Base-by-base conservation (phyloP, 1,140 invertebrate genomes). In the Physella acuta region DNA sequence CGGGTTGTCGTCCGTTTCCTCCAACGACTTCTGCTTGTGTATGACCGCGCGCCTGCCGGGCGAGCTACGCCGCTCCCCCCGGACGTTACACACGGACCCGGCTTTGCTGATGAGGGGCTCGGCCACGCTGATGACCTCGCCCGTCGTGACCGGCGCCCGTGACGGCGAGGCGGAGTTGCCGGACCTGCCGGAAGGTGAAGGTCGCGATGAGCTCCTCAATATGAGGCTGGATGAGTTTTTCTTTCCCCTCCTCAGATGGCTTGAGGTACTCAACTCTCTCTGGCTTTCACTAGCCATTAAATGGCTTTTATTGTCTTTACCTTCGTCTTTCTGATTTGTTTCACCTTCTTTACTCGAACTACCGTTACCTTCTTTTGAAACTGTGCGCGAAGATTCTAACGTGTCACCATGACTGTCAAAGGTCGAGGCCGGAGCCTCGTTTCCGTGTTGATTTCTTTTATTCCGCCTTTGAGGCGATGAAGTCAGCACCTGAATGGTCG, bases 101-200 rank as follows among this genome's bases (percentile, higher is more conserved):
- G 59, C 33, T 44, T 36, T 39, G 24, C 36, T 61, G 17, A 16
- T 36, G 20, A 64, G 1, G 3, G 2, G 8, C n/a, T 31, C 17
- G 20, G 62, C 2, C 1, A 64, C 28, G 16, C 11, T 49, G 11
- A 64, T 14, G 28, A 44, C 26, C 64, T 66, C 64, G 20, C 64
- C 64, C 16, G 64, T 66, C 14, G 64, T 66, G 33, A 66, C 64
- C 0, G 64, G 64, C 11, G 64, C 64, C 16, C 64, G n/a, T 31
- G 52, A 31, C 24, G 49, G 30, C n/a, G 5, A 30, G 11, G 51
- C 24, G 11, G 24, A 11, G 5, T 20, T 55, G 20, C 8, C 8
- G 28, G 53, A 20, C 20, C 8, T 30, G 53, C 24, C 24, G 8
- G 53, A 20, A 24, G 20, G 53, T 11, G 20, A 20, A 24, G 53